Evolutionary conservation across 2,888 invertebrate species (phyloP).

Genomic region (Drosophila infuscata): DNA sequence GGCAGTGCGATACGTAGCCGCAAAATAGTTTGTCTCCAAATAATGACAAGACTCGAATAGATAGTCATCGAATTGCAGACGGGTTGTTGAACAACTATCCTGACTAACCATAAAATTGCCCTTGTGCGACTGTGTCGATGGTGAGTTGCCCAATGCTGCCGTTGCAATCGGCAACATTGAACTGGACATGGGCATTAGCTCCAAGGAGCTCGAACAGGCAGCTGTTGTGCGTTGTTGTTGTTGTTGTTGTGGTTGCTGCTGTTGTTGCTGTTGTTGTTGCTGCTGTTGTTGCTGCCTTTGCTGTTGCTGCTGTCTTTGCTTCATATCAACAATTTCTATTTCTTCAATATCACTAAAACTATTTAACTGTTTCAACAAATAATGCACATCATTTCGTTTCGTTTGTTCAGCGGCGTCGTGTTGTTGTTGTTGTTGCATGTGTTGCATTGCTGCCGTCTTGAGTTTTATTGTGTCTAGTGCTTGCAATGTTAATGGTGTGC

Average conservation of each 20-base stretch:
- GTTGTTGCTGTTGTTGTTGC: conserved; percentile 22
- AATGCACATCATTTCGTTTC: conserved; percentile 86
- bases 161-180: conserved; percentile 49
- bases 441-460: conserved; percentile 58
- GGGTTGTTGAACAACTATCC: conserved; percentile 50
- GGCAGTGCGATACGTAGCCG: conserved; percentile 85
- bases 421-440: conserved; percentile 37
- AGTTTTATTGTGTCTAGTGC: conserved; percentile 69
- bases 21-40: conserved; percentile 85
- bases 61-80: conserved; percentile 84
- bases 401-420: conserved; percentile 84
- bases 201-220: conserved; percentile 80
- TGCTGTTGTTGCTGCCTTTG: conserved; percentile 48
- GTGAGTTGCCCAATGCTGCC: conserved; percentile 51
- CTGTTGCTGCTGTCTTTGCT: conserved; percentile 80
- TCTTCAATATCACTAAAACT: conserved; percentile 86
- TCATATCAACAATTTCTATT: conserved; percentile 86
- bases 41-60: conserved; percentile 84
- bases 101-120: conserved; percentile 63
- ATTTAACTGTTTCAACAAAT: conserved; percentile 86
- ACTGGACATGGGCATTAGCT: conserved; percentile 69
- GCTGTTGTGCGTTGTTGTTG: conserved; percentile 70
- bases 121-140: conserved; percentile 82
- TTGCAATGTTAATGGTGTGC: conserved; percentile 81
- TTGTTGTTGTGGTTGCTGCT: conserved; percentile 36